A percentile compares a stretch with the other conserved stretches of the same genome.
Evolutionary conservation across 2,888 invertebrate species (phyloP).

Genomic region (Esperia sulphurella): DNA sequence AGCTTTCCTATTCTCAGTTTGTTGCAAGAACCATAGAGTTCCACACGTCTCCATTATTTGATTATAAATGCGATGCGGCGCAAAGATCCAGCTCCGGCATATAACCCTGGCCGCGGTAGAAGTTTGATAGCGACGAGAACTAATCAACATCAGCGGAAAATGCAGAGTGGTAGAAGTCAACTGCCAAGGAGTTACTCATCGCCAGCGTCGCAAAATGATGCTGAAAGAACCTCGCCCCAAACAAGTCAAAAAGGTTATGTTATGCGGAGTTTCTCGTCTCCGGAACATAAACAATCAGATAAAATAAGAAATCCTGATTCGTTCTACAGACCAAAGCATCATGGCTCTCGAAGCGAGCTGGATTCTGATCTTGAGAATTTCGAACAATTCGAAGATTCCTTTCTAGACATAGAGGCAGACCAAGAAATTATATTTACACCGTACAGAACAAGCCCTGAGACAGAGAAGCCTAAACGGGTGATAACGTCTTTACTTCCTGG

Average conservation of each 20-base stretch:
- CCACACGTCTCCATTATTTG: constrained; percentile 37
- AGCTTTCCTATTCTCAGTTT: constrained; percentile 46
- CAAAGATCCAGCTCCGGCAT: constrained; percentile 46
- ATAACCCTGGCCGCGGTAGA: constrained; percentile 44
- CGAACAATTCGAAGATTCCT: constrained; percentile 64
- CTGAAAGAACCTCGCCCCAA: constrained; percentile 28
- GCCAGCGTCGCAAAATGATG: constrained; percentile 51
- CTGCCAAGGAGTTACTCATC: constrained; percentile 68
- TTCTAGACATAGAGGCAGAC: constrained; percentile 68
- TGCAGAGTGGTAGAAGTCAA: constrained; percentile 45
- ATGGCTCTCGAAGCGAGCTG: constrained; percentile 58
- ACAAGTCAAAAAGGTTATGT: constrained; percentile 43
- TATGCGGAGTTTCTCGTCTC: constrained; percentile 63
- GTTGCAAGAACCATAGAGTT: constrained; percentile 36
- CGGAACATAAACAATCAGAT: constrained; percentile 55
- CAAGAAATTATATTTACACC: constrained; percentile 50
- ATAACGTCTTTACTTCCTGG: constrained; percentile 61
- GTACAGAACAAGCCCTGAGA: constrained; percentile 47
- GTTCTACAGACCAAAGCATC: constrained; percentile 51
- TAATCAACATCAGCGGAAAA: constrained; percentile 54
- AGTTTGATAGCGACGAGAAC: constrained; percentile 63
- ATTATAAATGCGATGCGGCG: constrained; percentile 46
- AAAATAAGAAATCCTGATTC: constrained; percentile 58
- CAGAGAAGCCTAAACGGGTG: constrained; percentile 58
- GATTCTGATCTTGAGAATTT: constrained; percentile 68